A percentile compares a stretch with the other conserved stretches of the same genome.
phyloP scores from a whole-genome alignment of 1,140 invertebrate genomes.

The Drosophila lacertosa region DNA sequence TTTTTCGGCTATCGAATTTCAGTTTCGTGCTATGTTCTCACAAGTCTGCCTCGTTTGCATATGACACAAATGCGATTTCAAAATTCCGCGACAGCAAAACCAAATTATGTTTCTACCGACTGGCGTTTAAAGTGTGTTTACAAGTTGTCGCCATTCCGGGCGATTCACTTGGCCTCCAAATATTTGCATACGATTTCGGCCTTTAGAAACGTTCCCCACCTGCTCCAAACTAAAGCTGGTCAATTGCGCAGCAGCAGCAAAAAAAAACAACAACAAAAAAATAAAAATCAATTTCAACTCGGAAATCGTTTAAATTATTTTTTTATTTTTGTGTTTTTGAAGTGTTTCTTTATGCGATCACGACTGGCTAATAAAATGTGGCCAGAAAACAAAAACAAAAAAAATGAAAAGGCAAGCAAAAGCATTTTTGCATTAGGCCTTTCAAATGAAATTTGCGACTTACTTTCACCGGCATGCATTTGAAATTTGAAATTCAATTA shows the following conservation, averaged over 20 bases:
- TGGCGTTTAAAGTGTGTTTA: conserved; percentile 56
- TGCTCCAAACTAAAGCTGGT: conserved; percentile 21
- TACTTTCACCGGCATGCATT: conserved; percentile 65
- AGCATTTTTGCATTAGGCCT: conserved; percentile 34
- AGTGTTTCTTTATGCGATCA: conserved; percentile 61
- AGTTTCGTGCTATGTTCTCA: conserved; percentile 44
- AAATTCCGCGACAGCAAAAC: conserved; percentile 10
- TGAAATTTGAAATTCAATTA: conserved; percentile 76
- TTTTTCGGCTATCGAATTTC: conserved; percentile 64
- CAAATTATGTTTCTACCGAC: conserved; percentile 50
- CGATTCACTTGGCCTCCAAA: conserved; percentile 50
- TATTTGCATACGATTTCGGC: conserved; percentile 69
- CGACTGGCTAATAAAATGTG: conserved; percentile 55
- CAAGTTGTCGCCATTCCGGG: conserved; percentile 59
- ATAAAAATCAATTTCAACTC: conserved; percentile 43
- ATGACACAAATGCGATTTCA: conserved; percentile 59
- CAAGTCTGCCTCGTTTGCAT: conserved; percentile 67
- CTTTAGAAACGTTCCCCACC: conserved; percentile 52
- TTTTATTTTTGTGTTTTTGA: conserved; percentile 17
- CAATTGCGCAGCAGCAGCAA: conserved; percentile 54
- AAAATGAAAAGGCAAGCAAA: conserved; percentile 12
- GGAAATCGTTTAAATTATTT: conserved; percentile 34
- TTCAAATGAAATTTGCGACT: conserved; percentile 40
- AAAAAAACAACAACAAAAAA: background rate
- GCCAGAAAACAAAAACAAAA: background rate